A percentile compares a stretch with the other conserved stretches of the same genome.
Conservation (phyloP, 2,113 vertebrate species). For the Calypte anna region DNA sequence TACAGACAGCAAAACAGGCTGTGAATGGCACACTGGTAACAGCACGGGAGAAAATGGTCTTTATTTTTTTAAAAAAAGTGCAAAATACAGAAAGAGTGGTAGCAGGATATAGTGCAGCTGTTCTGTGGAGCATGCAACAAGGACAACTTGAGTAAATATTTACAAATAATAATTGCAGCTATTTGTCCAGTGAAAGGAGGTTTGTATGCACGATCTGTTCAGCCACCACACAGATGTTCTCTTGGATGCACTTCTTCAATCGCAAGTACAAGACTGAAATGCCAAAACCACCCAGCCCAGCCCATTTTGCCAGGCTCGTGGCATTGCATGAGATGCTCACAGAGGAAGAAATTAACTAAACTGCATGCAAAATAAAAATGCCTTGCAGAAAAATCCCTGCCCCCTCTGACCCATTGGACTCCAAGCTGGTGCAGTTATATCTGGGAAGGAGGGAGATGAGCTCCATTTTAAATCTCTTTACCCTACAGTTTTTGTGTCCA, state of each 20-base stretch:
- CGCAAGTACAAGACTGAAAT: neutral
- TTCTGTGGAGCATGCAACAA: neutral
- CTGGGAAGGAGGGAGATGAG: neutral
- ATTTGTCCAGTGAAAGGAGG: neutral
- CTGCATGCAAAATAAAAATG: neutral
- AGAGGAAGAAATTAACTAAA: conserved; percentile 1
- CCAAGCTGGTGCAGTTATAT: conserved; percentile 15
- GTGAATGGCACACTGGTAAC: neutral
- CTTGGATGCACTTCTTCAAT: neutral
- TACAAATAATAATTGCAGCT: neutral
- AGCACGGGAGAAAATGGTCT: neutral
- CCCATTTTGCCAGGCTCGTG: neutral
- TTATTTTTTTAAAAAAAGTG: neutral
- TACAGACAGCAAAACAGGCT: neutral
- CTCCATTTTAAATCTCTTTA: conserved; percentile 1
- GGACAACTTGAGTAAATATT: conserved; percentile 9
- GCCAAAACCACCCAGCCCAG: neutral
- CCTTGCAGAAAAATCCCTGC: neutral
- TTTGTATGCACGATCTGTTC: neutral
- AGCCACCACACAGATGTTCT: neutral
- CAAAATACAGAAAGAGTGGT: neutral
- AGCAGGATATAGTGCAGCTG: neutral
- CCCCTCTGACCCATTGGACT: neutral
- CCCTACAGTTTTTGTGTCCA: conserved; percentile 19
- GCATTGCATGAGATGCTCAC: neutral